Base-by-base conservation (phyloP, 2,888 invertebrate genomes). In the Hirtodrosophila cameraria region DNA sequence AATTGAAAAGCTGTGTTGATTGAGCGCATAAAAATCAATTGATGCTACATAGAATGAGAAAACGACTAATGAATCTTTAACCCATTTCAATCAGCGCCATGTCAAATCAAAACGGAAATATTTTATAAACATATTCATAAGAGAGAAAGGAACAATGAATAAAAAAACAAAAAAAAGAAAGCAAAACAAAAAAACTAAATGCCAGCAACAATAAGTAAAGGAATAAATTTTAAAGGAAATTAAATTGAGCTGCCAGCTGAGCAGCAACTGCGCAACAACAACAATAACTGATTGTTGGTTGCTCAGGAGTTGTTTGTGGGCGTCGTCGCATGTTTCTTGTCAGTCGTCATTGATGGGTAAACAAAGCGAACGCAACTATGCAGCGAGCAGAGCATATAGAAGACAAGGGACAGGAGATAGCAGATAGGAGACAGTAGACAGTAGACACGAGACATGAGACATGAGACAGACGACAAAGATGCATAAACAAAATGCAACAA, bases 291-390 rank as follows among this genome's bases (percentile, higher is more conserved):
- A 52, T 57, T 79, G 60, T 43, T 57, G 50, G 52, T 53, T 45
- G 45, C 23, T 23, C 23, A n/a, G 23, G 2, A 23, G 41, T 33
- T 45, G 16, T 45, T 58, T 68, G 68, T 77, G 75, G 73, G 73
- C 60, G 76, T 72, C 76, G 85, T 76, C 66, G 84, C 84, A 81
- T 86, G 81, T 77, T 86, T 69, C 84, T 75, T 86, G 86, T 82
- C 86, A 77, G 71, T 74, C 70, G 62, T 66, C 86, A 83, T 83
- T 81, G 86, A 83, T 76, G 84, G 71, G 62, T 80, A 86, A 86
- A 86, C 86, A 81, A 81, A 60, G 86, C 62, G 54, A 67, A 43
- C 48, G 61, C 67, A 70, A 67, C 75, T 46, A 59, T 59, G 76
- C 62, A 59, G n/a, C 61, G 61, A 63, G 49, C 53, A n/a, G n/a